Evolutionary conservation across 2,113 vertebrate genomes (phyloP), one percentile per base, ranked within the genome.

Genomic region (Paradoxurus hermaphroditus): DNA sequence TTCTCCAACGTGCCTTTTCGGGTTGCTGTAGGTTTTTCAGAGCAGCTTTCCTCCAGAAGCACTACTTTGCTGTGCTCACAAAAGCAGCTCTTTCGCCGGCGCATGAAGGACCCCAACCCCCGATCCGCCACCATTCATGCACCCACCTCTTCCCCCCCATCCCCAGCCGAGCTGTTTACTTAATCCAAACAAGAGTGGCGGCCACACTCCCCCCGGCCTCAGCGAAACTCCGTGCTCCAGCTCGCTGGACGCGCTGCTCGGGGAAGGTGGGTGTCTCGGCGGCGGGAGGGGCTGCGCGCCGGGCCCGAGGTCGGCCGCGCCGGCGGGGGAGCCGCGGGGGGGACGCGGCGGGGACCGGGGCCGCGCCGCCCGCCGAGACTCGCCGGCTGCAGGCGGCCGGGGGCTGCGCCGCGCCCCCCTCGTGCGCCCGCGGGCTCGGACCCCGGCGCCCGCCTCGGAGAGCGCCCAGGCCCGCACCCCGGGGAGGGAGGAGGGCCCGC

Each of bases 371-470:
- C n/a, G n/a, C n/a, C n/a, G 15, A 44, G 7, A 11, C 67, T 49
- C 10, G 5, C 12, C 81, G 75, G 34, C 86, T 15, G 41, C 15
- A 11, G 13, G 1, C 5, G 68, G 53, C 56, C 18, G 46, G 79
- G 68, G 31, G 21, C 84, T 14, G 62, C 86, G 21, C 5, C 8
- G 75, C 21, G 41, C 41, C 56, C 39, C 46, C 23, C 56, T 8
- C 0, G 18, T 39, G 31, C 87, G 31, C 0, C 31, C 2, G 23
- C 3, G 0, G 0, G 0, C 0, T 1, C 46, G 7, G 89, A 10
- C 36, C 88, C 77, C 18, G 23, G 4, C 5, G 23, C 4, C 16
- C 7, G 46, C 72, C 4, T 0, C 7, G 0, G 12, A 0, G 21
- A 1, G 19, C 1, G 46, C 0, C 0, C 14, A 1, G 34, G 16